Evolutionary conservation across 2,797 vertebrate genomes (phyloP), one percentile per base, ranked within the genome.

Genomic region (Enoplosus armatus): DNA sequence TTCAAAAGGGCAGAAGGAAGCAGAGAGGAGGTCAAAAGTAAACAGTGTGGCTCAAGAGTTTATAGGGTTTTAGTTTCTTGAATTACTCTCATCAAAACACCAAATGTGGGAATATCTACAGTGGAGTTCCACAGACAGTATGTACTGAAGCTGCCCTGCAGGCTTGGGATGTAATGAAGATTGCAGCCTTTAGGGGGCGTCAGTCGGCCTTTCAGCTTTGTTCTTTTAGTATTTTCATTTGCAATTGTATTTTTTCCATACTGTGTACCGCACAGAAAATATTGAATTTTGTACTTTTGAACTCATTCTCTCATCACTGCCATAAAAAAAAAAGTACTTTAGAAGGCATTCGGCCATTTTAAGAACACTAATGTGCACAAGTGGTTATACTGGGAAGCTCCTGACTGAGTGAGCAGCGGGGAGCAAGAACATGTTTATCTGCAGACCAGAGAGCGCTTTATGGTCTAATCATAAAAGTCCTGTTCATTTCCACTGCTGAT

Each of bases 401-500:
- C 24, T 26, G 63, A 15, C 26, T 51, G 26, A 43, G 26, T 5
- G 35, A 26, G 43, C 43, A 48, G 62, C 62, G 24, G 16, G 35
- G 26, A 26, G 29, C 18, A 29, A 10, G 31, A 47, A 16, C 48
- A 3, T 59, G 41, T 55, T 59, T 51, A 61, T 81, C 14, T 37
- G 54, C 39, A 33, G 20, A 81, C n/a, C 41, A 37, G 33, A 31
- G 2, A 29, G 24, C n/a, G 54, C 29, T 67, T 68, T 37, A 68
- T 47, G 67, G 72, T 60, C 64, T 54, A 48, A 65, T 77, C 59
- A 80, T 22, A 14, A 18, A 41, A 43, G 45, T 67, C 55, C 15
- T 24, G 24, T 14, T 60, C 26, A 59, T 59, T 60, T 64, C 56
- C 45, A 12, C 26, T 14, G 33, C 11, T 0, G 65, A 16, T 4